Percentiles rank a stretch among this genome's conserved stretches.
Evolutionary conservation across 2,888 invertebrate species (phyloP).

Genomic region (Diloba caeruleocephala): DNA sequence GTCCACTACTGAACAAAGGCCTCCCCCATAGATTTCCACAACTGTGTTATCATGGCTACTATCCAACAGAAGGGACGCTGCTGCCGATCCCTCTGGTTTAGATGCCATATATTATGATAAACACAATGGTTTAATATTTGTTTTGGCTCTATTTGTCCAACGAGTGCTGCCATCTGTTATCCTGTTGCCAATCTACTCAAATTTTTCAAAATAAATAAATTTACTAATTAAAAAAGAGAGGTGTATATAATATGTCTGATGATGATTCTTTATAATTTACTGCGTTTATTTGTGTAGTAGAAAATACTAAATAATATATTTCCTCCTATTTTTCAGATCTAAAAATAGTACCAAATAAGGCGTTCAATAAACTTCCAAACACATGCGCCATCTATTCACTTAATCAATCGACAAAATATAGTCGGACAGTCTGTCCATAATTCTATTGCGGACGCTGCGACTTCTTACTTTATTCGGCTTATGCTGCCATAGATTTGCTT

Average conservation of each 20-base stretch:
- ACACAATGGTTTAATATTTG: no score
- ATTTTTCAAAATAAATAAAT: background rate
- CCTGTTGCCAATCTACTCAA: background rate
- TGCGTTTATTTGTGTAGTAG: slow-evolving; percentile 4
- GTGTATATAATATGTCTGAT: slow-evolving; percentile 1
- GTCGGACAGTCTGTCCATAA: slow-evolving; percentile 36
- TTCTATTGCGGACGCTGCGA: slow-evolving; percentile 24
- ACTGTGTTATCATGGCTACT: no score
- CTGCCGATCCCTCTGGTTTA: no score
- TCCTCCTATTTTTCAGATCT: slow-evolving; percentile 55
- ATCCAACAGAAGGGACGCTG: no score
- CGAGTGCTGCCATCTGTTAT: slow-evolving; percentile 52
- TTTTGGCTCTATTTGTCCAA: slow-evolving; percentile 3
- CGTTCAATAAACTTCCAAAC: slow-evolving; percentile 84
- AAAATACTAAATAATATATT: slow-evolving; percentile 13
- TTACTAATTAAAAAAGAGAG: background rate
- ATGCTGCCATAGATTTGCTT: slow-evolving; percentile 43
- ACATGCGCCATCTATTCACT: slow-evolving; percentile 80
- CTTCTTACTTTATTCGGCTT: slow-evolving; percentile 62
- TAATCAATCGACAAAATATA: slow-evolving; percentile 52
- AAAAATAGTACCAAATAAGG: slow-evolving; percentile 78
- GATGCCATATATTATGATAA: no score
- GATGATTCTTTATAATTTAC: slow-evolving; percentile 1
- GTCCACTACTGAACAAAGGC: no score
- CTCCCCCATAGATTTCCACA: no score